Percentiles rank a stretch among this genome's conserved stretches.
Evolutionary conservation across 2,888 invertebrate genomes (phyloP).

Genomic region (Caenorhabditis japonica): DNA sequence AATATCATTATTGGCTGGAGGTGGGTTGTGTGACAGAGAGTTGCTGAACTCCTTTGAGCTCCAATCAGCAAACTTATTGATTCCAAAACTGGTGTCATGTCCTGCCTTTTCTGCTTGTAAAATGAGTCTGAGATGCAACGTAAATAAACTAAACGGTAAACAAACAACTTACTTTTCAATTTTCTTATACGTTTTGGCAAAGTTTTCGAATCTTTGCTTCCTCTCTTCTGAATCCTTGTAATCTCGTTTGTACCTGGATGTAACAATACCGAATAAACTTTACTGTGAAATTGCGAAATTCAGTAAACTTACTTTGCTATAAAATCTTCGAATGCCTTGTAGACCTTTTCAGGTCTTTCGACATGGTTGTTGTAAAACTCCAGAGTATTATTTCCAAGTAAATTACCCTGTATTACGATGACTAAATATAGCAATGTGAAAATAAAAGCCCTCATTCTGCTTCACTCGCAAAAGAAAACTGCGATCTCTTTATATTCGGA

Average conservation of each 20-base stretch:
- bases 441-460: too few relatives aligned
- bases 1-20: conserved; percentile 17
- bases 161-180: too few relatives aligned
- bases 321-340: conserved; percentile 33
- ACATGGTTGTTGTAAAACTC: too few relatives aligned
- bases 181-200: conserved; percentile 28
- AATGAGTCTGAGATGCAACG: too few relatives aligned
- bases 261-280: too few relatives aligned
- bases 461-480: too few relatives aligned
- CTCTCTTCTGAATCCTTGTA: conserved; percentile 14
- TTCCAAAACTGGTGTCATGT: conserved; percentile 19
- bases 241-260: conserved; percentile 24
- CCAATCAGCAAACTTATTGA: conserved; percentile 39
- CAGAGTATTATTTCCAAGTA: too few relatives aligned
- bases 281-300: too few relatives aligned
- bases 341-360: conserved; percentile 31
- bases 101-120: conserved; percentile 7
- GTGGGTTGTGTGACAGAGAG: conserved; percentile 5
- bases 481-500: too few relatives aligned
- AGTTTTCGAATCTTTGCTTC: conserved; percentile 20
- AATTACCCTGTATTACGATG: too few relatives aligned
- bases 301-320: neutral
- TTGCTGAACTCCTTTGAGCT: conserved; percentile 12
- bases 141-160: too few relatives aligned
- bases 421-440: too few relatives aligned